Evolutionary conservation across 2,797 vertebrate genomes (phyloP).

Genomic region (Bufotes viridis): DNA sequence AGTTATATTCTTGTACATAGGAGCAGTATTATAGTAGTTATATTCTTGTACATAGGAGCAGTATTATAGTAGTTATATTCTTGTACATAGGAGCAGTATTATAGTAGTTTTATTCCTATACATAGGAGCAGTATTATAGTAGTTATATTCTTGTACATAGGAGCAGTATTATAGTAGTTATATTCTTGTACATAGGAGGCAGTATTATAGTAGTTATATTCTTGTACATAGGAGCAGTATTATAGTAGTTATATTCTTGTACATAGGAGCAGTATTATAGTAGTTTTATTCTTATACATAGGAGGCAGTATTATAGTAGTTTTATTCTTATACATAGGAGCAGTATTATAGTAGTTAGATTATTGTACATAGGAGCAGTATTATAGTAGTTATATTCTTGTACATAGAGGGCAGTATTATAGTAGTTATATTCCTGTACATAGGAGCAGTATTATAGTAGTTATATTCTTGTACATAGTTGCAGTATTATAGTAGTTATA

Average conservation of each 20-base stretch:
- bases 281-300: background rate
- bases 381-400: no score
- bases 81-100: background rate
- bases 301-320: no score
- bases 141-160: conserved; percentile 2
- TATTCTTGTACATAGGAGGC: background rate
- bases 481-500: background rate
- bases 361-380: no score
- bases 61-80: conserved; percentile 6
- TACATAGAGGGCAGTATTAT: background rate
- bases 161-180: background rate
- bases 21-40: background rate
- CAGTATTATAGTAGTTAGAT: no score
- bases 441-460: conserved; percentile 9
- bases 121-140: conserved; percentile 5
- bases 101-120: background rate
- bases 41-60: background rate
- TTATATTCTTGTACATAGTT: background rate
- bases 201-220: background rate
- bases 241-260: background rate
- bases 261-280: background rate
- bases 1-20: no score
- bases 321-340: no score
- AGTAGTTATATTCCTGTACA: conserved; percentile 1
- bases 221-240: background rate